Percentiles rank a stretch among this genome's conserved stretches.
phyloP scores from a whole-genome alignment of 2,888 invertebrate species.

The Oligia fasciuncula region DNA sequence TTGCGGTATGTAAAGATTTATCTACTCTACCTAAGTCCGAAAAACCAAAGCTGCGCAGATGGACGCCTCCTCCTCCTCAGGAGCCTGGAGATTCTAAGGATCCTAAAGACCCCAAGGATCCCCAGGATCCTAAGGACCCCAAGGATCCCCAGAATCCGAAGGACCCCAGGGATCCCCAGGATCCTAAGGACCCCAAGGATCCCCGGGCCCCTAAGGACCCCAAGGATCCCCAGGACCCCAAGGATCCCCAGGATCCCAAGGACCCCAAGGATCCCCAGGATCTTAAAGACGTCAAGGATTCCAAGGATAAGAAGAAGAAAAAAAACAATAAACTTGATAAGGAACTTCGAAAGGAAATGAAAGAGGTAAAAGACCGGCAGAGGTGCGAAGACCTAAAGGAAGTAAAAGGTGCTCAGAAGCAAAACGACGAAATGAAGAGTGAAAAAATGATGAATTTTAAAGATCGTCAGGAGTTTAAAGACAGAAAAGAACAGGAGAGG shows the following conservation, averaged over 20 bases:
- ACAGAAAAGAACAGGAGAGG: not conserved
- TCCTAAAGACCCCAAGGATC: too few species aligned
- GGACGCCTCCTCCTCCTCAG: not conserved
- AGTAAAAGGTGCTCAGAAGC: not conserved
- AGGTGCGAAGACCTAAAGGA: not conserved
- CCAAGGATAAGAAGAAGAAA: not conserved
- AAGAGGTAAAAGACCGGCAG: not conserved
- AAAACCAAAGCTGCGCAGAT: not conserved
- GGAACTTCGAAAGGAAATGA: not conserved
- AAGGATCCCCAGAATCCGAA: not conserved
- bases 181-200: not conserved
- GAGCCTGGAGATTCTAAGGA: not conserved
- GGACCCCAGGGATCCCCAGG: not conserved
- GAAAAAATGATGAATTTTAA: not conserved
- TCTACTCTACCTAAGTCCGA: not conserved
- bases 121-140: not conserved
- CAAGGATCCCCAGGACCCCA: not conserved
- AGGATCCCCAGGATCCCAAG: not conserved
- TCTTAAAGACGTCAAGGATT: not conserved
- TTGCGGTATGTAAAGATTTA: constrained; percentile 22
- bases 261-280: not conserved
- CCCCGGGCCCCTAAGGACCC: not conserved
- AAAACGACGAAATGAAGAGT: not conserved
- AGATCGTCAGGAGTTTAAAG: not conserved
- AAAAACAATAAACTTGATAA: not conserved